Base-by-base conservation (phyloP, 2,888 invertebrate species). In the Cryptophagus acutangulus region DNA sequence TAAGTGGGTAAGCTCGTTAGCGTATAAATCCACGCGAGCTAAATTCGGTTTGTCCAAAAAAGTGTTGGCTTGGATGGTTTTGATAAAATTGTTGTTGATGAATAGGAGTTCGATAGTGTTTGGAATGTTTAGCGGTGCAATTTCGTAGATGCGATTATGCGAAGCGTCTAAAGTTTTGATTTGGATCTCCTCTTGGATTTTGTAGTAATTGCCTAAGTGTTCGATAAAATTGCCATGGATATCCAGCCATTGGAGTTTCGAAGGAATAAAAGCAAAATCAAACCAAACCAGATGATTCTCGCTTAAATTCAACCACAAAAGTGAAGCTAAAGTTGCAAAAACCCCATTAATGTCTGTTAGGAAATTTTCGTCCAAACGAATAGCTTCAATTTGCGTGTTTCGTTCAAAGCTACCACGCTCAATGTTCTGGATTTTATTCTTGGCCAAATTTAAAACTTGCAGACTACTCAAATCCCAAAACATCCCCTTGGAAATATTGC, bases 271-370 rank as follows among this genome's bases (percentile, higher is more conserved):
- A 38, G 91, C 90, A 66, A 89, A 92, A 70, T 92, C 92, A 70
- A 93, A 92, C 88, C 89, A 89, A 55, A 87, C 85, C 61, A 93
- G 74, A 72, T 88, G 88, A 74, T 92, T 92, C 72, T 89, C 88
- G 26, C 90, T 90, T 36, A 92, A 75, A 71, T 92, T 92, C 43
- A 93, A 73, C 84, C 91, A 86, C 61, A 89, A 72, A 45, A 93
- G 74, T 52, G 84, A 86, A n/a, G 85, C 81, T 17, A 93, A 74
- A 42, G 88, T 84, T 20, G 89, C 83, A 64, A 92, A 88, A 44
- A 90, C 86, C 10, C 90, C 90, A 70, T 92, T 91, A 60, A 93
- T 86, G 65, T 92, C 89, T 34, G 86, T 82, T 54, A 93, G 74
- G 65, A 84, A 86, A 69, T 93, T 93, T 45, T 87, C 87, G 64